Conservation (phyloP, 2,797 vertebrate species). For the Serranus cabrilla region DNA sequence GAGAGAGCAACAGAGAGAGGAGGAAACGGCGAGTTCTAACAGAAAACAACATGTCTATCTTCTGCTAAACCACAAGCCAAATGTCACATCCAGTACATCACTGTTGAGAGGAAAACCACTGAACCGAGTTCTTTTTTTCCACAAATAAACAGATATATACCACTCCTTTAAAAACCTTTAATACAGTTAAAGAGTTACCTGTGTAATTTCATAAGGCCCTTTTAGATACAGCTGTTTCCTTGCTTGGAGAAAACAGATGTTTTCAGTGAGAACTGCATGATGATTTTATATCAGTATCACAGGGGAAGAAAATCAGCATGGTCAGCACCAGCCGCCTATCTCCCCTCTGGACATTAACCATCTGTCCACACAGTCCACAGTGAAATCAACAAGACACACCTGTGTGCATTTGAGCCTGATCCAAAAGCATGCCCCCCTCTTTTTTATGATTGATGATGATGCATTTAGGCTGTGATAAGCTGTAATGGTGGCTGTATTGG, state of each 20-base stretch:
- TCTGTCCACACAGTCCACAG: conserved; percentile 43
- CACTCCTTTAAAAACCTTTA: not conserved
- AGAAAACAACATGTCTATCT: conserved; percentile 75
- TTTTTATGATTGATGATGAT: conserved; percentile 69
- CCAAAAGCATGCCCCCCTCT: conserved; percentile 29
- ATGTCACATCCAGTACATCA: conserved; percentile 68
- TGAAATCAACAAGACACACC: conserved; percentile 57
- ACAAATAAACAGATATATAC: conserved; percentile 57
- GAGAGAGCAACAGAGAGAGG: not conserved
- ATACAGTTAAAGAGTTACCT: not conserved
- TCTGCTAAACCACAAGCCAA: conserved; percentile 72
- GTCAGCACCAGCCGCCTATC: conserved; percentile 43
- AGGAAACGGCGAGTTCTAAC: conserved; percentile 63
- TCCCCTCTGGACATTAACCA: conserved; percentile 53
- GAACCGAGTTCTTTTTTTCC: conserved; percentile 38
- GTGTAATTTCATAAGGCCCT: not conserved
- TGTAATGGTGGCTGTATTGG: conserved; percentile 55
- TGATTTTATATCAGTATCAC: conserved; percentile 23
- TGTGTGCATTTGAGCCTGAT: conserved; percentile 44
- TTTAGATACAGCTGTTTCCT: not conserved
- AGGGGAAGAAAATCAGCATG: conserved; percentile 45
- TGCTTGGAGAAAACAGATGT: not conserved
- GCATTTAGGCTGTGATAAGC: conserved; percentile 63
- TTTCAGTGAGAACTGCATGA: conserved; percentile 18
- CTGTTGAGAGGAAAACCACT: conserved; percentile 51